Conservation (phyloP, 1,140 invertebrate genomes). For the Palaemon carinicauda region DNA sequence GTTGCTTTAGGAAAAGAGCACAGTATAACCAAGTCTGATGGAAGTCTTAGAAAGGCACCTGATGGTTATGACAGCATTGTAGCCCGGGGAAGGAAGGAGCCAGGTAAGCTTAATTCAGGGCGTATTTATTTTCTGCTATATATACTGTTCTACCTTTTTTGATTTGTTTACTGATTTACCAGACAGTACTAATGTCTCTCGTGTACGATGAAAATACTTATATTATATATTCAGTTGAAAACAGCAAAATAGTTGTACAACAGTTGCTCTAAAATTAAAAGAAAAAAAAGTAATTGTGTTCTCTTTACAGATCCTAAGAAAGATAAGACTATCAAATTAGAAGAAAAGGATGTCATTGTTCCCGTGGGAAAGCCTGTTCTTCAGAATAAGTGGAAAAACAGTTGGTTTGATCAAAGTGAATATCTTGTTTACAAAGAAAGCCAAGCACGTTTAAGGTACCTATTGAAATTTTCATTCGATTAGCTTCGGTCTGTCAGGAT, state of each 20-base stretch:
- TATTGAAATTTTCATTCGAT: constrained; percentile 60
- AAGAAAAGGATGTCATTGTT: constrained; percentile 64
- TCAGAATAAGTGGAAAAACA: constrained; percentile 58
- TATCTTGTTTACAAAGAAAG: constrained; percentile 67
- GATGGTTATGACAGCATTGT: constrained; percentile 65
- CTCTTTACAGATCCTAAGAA: constrained; percentile 63
- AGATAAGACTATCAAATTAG: constrained; percentile 62
- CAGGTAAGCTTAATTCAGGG: too few species aligned
- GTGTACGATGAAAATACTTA: too few species aligned
- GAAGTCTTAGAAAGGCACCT: constrained; percentile 63
- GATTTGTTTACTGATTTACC: too few species aligned
- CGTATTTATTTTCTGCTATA: too few species aligned
- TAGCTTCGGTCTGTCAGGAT: neutral
- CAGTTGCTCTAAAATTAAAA: too few species aligned
- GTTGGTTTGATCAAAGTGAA: constrained; percentile 65
- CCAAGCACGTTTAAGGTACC: constrained; percentile 65
- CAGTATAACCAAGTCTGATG: constrained; percentile 63
- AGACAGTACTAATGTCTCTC: too few species aligned
- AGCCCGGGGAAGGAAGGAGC: constrained; percentile 65
- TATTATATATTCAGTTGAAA: too few species aligned
- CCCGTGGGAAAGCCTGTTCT: constrained; percentile 64
- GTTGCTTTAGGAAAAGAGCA: constrained; percentile 66
- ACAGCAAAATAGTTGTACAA: too few species aligned
- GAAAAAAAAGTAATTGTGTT: neutral
- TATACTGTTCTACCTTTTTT: neutral